Evolutionary conservation across 2,888 invertebrate genomes (phyloP).

Genomic region (Apotomis turbidana): DNA sequence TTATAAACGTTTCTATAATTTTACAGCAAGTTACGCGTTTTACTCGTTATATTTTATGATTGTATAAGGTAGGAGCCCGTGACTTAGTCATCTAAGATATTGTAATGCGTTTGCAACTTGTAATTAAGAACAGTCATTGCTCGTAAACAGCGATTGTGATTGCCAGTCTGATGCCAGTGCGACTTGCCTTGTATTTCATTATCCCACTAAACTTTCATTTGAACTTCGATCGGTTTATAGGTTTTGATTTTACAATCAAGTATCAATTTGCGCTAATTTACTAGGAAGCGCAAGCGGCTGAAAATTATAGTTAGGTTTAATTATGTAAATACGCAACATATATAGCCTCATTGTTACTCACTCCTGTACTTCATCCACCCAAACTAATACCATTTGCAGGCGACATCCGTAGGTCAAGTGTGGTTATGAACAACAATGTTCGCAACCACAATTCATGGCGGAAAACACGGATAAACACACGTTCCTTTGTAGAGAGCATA

Average conservation of each 20-base stretch:
- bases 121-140: conserved; percentile 60
- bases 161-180: conserved; percentile 49
- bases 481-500: conserved; percentile 69
- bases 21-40: conserved; percentile 35
- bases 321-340: no score
- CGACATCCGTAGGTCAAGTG: conserved; percentile 26
- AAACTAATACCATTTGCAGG: conserved; percentile 12
- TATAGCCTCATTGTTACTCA: not conserved
- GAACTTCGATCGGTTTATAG: not conserved
- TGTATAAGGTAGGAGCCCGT: conserved; percentile 35
- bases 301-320: not conserved
- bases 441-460: conserved; percentile 51
- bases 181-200: conserved; percentile 21
- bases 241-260: conserved; percentile 2
- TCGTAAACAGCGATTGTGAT: conserved; percentile 56
- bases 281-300: not conserved
- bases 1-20: conserved; percentile 43
- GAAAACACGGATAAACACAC: conserved; percentile 69
- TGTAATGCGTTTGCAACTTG: conserved; percentile 47
- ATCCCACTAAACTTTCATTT: conserved; percentile 22
- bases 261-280: not conserved
- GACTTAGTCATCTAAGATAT: conserved; percentile 44
- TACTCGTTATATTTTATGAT: conserved; percentile 42
- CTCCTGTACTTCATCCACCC: not conserved
- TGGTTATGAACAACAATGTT: conserved; percentile 38